These are phyloP conservation scores for Caradrina kadenii DNA, from an alignment of 2,888 invertebrate species.

Conservation along the genomic window DNA sequence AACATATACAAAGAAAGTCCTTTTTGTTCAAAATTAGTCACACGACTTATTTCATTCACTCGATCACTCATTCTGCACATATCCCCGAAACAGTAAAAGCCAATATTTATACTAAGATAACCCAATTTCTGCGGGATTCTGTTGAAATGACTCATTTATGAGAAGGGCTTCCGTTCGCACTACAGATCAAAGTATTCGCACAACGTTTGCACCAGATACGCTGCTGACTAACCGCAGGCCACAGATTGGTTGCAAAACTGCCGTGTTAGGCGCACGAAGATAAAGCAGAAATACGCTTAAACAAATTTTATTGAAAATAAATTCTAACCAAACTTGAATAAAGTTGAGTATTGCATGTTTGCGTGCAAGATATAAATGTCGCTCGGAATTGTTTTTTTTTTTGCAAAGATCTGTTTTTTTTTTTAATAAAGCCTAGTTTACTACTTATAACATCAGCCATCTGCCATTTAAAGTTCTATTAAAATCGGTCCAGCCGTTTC, in stretches of 20 bases:
- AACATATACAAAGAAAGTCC: too few relatives aligned
- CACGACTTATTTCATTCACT: not conserved
- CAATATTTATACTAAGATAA: constrained; percentile 64
- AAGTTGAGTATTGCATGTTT: too few relatives aligned
- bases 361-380: too few relatives aligned
- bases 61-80: constrained; percentile 2
- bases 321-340: too few relatives aligned
- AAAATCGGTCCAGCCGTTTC: too few relatives aligned
- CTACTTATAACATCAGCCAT: too few relatives aligned
- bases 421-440: too few relatives aligned
- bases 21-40: not conserved
- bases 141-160: constrained; percentile 51
- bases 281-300: too few relatives aligned
- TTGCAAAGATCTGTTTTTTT: too few relatives aligned
- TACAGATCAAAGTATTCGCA: constrained; percentile 49
- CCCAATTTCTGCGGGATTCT: constrained; percentile 58
- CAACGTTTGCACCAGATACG: constrained; percentile 30
- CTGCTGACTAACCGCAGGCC: constrained; percentile 17
- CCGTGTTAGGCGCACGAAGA: not conserved
- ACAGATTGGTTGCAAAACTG: constrained; percentile 13
- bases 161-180: constrained; percentile 58
- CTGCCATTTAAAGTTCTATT: too few relatives aligned
- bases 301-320: too few relatives aligned
- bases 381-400: too few relatives aligned
- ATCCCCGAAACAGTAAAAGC: constrained; percentile 16